Conservation (phyloP, 1,140 invertebrate genomes). For the Cheumatopsyche charites region DNA sequence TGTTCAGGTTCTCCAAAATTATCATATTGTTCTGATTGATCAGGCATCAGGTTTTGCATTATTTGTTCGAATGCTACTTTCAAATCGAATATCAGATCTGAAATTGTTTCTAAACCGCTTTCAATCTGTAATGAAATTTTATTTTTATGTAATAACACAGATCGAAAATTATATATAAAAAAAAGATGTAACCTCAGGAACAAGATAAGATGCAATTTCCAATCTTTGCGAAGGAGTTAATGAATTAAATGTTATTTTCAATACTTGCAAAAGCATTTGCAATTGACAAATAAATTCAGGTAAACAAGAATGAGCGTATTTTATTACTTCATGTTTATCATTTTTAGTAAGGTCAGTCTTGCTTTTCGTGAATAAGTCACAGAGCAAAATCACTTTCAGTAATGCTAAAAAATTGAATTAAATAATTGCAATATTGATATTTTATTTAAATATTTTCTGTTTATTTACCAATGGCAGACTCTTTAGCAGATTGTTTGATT, state of each 20-base stretch:
- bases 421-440: slow-evolving; percentile 22
- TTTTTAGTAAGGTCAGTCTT: slow-evolving; percentile 61
- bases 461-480: slow-evolving; percentile 61
- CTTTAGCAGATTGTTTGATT: slow-evolving; percentile 64
- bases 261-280: slow-evolving; percentile 61
- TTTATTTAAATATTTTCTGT: background rate
- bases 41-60: slow-evolving; percentile 56
- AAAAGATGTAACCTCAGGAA: slow-evolving; percentile 63
- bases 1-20: background rate
- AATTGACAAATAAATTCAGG: slow-evolving; percentile 66
- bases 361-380: slow-evolving; percentile 63
- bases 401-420: slow-evolving; percentile 50
- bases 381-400: slow-evolving; percentile 61
- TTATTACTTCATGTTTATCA: slow-evolving; percentile 66
- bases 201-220: slow-evolving; percentile 65
- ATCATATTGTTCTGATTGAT: slow-evolving; percentile 36
- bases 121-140: slow-evolving; percentile 56
- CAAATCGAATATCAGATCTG: slow-evolving; percentile 59
- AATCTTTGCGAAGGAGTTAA: slow-evolving; percentile 61
- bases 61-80: slow-evolving; percentile 63
- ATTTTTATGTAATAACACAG: background rate
- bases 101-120: slow-evolving; percentile 61
- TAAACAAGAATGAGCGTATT: slow-evolving; percentile 65
- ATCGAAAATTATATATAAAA: background rate
- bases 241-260: slow-evolving; percentile 62